These are phyloP conservation scores for Aptenodytes forsteri DNA, from an alignment of 2,113 vertebrate species.

Conservation along the genomic window DNA sequence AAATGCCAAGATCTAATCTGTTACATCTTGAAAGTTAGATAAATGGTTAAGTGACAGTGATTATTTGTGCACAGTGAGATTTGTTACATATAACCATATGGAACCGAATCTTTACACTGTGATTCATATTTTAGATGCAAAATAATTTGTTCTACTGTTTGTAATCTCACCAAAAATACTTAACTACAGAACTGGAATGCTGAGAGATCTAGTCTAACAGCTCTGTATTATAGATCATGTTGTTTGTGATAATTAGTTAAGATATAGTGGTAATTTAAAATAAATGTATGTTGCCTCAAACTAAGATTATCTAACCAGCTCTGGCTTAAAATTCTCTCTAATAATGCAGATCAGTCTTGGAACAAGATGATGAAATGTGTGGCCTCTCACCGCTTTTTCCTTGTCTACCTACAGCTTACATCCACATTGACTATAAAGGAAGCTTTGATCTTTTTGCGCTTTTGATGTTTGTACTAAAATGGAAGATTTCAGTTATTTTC, in stretches of 20 bases:
- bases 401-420: not conserved
- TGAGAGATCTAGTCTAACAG: not conserved
- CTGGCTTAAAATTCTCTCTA: not conserved
- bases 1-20: not conserved
- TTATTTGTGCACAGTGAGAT: not conserved
- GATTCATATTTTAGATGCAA: conserved; percentile 11
- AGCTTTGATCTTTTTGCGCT: not conserved
- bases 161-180: not conserved
- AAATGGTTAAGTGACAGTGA: not conserved
- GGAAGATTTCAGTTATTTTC: not conserved
- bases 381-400: not conserved
- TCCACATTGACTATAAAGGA: not conserved
- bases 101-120: conserved; percentile 4
- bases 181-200: not conserved
- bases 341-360: not conserved
- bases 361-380: not conserved
- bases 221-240: not conserved
- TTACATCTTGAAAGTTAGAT: not conserved
- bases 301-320: not conserved
- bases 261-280: not conserved
- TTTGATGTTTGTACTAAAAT: not conserved
- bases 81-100: not conserved
- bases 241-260: not conserved
- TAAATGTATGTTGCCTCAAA: not conserved
- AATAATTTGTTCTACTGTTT: not conserved